Percentiles rank a stretch among this genome's conserved stretches.
These are phyloP conservation scores for Antrozous pallidus DNA, from an alignment of 2,797 vertebrate species.

Conservation along the genomic window DNA sequence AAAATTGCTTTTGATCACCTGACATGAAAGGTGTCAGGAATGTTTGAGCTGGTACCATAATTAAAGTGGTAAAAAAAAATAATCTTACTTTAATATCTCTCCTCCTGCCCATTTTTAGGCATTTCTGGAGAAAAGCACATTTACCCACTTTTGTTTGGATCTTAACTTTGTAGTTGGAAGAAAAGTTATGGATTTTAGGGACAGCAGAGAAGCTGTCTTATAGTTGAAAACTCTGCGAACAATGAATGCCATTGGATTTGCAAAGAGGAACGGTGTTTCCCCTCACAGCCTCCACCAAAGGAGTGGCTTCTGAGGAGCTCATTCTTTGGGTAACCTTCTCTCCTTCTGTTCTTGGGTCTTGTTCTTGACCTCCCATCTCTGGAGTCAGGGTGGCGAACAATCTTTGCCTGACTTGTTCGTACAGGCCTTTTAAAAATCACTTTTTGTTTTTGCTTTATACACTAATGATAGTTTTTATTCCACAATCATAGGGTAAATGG, in stretches of 20 bases:
- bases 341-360: background rate
- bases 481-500: background rate
- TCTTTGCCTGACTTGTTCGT: conserved; percentile 11
- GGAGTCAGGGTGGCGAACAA: background rate
- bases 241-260: background rate
- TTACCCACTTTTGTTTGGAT: conserved; percentile 12
- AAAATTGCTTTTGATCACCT: conserved; percentile 65
- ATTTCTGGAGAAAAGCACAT: conserved; percentile 44
- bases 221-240: conserved; percentile 11
- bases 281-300: background rate
- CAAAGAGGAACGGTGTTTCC: background rate
- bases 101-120: background rate
- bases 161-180: conserved; percentile 36
- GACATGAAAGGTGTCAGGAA: conserved; percentile 64
- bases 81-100: background rate
- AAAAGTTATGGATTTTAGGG: conserved; percentile 31
- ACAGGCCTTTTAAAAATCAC: background rate
- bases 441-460: background rate
- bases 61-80: conserved; percentile 37
- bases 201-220: conserved; percentile 14
- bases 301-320: background rate
- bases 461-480: background rate
- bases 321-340: background rate
- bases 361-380: background rate
- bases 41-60: conserved; percentile 56